phyloP scores from a whole-genome alignment of 1,140 invertebrate species.

The Danaus melanippus region DNA sequence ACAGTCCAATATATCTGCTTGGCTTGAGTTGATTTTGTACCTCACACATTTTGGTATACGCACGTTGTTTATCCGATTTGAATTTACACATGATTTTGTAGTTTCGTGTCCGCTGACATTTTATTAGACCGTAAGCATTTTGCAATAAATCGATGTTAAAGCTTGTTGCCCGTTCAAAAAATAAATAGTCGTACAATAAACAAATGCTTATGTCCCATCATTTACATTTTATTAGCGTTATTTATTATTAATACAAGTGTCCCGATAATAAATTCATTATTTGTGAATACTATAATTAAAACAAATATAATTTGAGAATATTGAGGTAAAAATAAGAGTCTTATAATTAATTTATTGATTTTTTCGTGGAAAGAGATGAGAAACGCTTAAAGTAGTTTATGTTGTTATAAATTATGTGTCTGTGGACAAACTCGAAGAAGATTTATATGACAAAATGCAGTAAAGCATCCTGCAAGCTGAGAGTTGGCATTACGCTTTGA shows the following conservation, averaged over 20 bases:
- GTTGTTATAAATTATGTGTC: conserved; percentile 8
- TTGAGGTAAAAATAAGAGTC: too few relatives aligned
- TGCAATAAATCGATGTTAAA: conserved; percentile 15
- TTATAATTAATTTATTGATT: too few relatives aligned
- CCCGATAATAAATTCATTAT: too few relatives aligned
- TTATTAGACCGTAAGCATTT: conserved; percentile 4
- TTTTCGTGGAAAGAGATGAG: conserved; percentile 5
- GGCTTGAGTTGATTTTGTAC: neutral
- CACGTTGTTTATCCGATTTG: too few relatives aligned
- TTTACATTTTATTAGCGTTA: conserved; percentile 3
- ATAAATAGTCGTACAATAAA: conserved; percentile 12
- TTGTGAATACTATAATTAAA: too few relatives aligned
- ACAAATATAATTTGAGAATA: too few relatives aligned
- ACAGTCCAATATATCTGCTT: conserved; percentile 18
- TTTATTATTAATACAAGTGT: neutral
- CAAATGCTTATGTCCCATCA: conserved; percentile 3
- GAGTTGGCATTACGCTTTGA: conserved; percentile 6
- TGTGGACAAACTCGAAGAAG: conserved; percentile 4
- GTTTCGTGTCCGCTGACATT: conserved; percentile 8
- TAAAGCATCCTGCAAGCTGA: conserved; percentile 6
- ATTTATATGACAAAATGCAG: conserved; percentile 10
- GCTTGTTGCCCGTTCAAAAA: conserved; percentile 13
- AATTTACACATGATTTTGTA: neutral
- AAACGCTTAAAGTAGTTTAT: conserved; percentile 6
- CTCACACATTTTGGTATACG: too few relatives aligned